Base-by-base conservation (phyloP, 35 echinoderm and acorn worm genomes). In the Holothuria glaberrima region DNA sequence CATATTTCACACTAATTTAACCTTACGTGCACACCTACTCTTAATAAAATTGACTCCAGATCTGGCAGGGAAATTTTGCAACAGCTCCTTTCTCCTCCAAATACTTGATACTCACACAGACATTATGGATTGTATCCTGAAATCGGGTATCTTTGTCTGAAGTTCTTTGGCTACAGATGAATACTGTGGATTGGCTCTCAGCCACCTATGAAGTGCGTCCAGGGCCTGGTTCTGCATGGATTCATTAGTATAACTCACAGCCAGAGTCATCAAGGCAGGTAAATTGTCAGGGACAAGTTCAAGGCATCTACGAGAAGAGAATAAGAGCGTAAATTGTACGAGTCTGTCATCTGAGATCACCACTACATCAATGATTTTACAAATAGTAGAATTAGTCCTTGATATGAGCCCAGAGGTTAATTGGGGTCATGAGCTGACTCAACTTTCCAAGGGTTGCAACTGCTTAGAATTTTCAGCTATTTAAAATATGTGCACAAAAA, bases 241-340 rank as follows among this genome's bases (percentile, higher is more conserved):
- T 36, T 99, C 97, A 41, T 99, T 99, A 71, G 97, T 95, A 45
- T 99, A 99, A 54, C 97, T 99, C 21, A 99, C 93, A 18, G 93
- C 90, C 3, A 99, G 88, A 7, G 92, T 76, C 93, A 99, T 98
- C 30, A 93, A 80, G 3, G 93, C 93, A 61, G 93, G 68, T 12
- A 90, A 58, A 59, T 99, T 99, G 59, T 76, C 90, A 30, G 93
- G 89, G 48, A 92, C 86, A 14, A 99, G 76, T 89, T 99, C 97
- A 67, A 99, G 82, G 85, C 93, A 95, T 62, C 97, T 99, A 71
- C 9, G 28, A 41, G 61, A 41, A 41, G 36, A 7, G 36, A 41
- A 41, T 41, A 7, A 41, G 7, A 7, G 7, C 2, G 7, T 41
- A 41, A 41, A 41, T 41, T 41, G 36, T 41, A 7, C 36, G 36